Evolutionary conservation across 2,888 invertebrate species (phyloP), one percentile per base, ranked within the genome.

Genomic region (Autographa gamma): DNA sequence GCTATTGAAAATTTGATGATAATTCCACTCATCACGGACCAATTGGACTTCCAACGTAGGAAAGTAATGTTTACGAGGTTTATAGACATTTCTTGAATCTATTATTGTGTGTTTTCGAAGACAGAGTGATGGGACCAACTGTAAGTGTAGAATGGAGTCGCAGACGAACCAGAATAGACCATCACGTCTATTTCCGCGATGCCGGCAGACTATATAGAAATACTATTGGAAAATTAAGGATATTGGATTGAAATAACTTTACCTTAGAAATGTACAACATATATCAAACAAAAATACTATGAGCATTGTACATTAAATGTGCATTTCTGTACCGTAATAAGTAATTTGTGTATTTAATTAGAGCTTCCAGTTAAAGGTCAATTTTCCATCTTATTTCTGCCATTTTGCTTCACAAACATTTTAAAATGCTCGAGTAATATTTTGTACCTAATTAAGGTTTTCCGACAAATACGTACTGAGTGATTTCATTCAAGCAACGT

Each of bases 1-100:
- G 78, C 77, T 81, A 83, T 79, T 80, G 79, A 78, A 25, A 81
- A 83, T 78, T 74, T 76, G 66, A 74, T 75, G 67, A 74, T 80
- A 73, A 84, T 82, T 82, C 74, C 63, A 72, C 81, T 75, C 80
- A 79, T 82, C 79, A 80, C 69, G 67, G 65, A 71, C 60, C 66
- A 69, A 70, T 72, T 43, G 60, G 67, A 76, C 81, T 79, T 64
- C 59, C 61, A 68, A 67, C 62, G 69, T 71, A 64, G 58, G 62
- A 64, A 79, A 72, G 72, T 77, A 68, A 63, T 61, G 71, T 60
- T 74, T 71, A 64, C 19, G 34, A 60, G 52, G 56, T 64, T 66
- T 34, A 66, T 73, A 64, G 41, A 41, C 25, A 31, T 64, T 64
- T 61, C 16, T 9, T 38, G 7, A 32, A 34, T 48, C 54, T 56